Evolutionary conservation across 2,797 vertebrate genomes (phyloP), one percentile per base, ranked within the genome.

Genomic region (Potorous gilbertii): DNA sequence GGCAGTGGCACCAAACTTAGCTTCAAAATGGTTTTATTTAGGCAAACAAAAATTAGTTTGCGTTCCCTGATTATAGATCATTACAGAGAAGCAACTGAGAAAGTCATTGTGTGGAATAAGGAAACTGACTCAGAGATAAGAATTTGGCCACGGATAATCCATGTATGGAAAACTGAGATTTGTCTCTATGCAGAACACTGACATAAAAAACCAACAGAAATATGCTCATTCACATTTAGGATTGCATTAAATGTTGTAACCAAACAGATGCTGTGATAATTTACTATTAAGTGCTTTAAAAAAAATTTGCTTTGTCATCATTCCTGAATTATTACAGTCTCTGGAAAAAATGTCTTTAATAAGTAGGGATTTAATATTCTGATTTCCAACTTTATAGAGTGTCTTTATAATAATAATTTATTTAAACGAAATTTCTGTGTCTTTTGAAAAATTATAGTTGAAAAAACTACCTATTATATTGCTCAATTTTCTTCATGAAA

Each of bases 1-100:
- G 74, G 90, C 94, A 52, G 62, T 91, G 62, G 81, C 92, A 94
- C 93, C 62, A 81, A 62, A 93, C 91, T 40, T 81, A 55, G 95
- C 95, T 94, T 93, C 91, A 91, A 96, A 91, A 92, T 95, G 92
- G 93, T 96, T 97, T 97, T 97, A 95, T 94, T 94, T 94, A 93
- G 55, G 13, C 66, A 90, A 93, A 96, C 90, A 90, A 54, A 96
- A 96, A 92, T 90, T 27, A 0, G 52, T 95, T 93, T 90, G 54
- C 34, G 9, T 94, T 91, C 91, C 91, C 54, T 55, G 92, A 90
- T 55, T 40, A 9, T 91, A 92, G 46, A 29, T 87, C 96, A 95
- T 46, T 87, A 54, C 91, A 96, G 94, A 92, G 54, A 96, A 91
- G 90, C 55, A 50, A 50, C 74, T 87, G 74, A 31, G 89, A 96